Percentiles rank a stretch among this genome's conserved stretches.
These are phyloP conservation scores for Pachymerium ferrugineum DNA, from an alignment of 2,888 invertebrate genomes.

Conservation along the genomic window DNA sequence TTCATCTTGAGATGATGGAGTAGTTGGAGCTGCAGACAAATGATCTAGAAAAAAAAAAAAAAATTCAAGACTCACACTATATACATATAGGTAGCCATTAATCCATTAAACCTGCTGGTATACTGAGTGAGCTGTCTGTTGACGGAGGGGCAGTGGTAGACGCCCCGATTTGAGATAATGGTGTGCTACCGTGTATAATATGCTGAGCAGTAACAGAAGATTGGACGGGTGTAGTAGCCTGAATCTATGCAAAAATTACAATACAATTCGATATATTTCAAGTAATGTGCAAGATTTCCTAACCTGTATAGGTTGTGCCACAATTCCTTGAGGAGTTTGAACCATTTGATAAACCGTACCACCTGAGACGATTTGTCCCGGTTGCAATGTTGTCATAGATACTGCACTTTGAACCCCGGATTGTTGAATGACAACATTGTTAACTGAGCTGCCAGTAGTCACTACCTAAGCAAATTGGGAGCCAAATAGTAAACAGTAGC, in stretches of 20 bases:
- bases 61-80: not conserved
- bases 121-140: slow-evolving; percentile 43
- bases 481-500: slow-evolving; percentile 4
- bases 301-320: slow-evolving; percentile 51
- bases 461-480: slow-evolving; percentile 36
- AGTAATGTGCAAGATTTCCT: not conserved
- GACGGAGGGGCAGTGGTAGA: slow-evolving; percentile 60
- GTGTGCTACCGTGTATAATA: slow-evolving; percentile 75
- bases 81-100: not conserved
- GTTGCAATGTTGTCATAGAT: slow-evolving; percentile 45
- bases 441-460: slow-evolving; percentile 38
- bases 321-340: slow-evolving; percentile 51
- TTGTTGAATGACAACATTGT: slow-evolving; percentile 42
- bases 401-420: slow-evolving; percentile 41
- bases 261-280: not conserved
- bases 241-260: slow-evolving; percentile 40
- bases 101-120: slow-evolving; percentile 33
- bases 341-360: slow-evolving; percentile 51
- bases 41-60: not conserved
- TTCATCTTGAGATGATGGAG: slow-evolving; percentile 48
- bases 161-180: slow-evolving; percentile 73
- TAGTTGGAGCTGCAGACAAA: slow-evolving; percentile 34
- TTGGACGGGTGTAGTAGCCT: slow-evolving; percentile 40
- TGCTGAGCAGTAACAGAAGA: slow-evolving; percentile 37
- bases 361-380: slow-evolving; percentile 48